Evolutionary conservation across 2,113 vertebrate genomes (phyloP).

Genomic region (Nannobrachium achirus): DNA sequence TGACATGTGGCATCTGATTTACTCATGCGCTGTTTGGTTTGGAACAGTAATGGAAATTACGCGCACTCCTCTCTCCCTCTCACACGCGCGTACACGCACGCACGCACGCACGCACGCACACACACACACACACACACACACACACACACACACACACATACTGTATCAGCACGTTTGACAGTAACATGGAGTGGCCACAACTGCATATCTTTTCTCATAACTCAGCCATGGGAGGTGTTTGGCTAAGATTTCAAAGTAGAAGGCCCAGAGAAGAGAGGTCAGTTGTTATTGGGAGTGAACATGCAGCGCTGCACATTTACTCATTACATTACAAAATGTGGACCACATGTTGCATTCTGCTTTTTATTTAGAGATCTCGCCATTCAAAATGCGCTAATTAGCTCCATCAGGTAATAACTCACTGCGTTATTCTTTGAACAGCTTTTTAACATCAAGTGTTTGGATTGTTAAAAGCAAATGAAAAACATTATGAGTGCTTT

Average conservation of each 20-base stretch:
- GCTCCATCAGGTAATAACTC: slow-evolving; percentile 36
- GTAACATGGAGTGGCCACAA: slow-evolving; percentile 5
- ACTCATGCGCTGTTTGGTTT: slow-evolving; percentile 1
- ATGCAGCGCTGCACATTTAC: slow-evolving; percentile 24
- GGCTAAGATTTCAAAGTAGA: slow-evolving; percentile 34
- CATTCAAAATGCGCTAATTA: slow-evolving; percentile 40
- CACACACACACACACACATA: slow-evolving; percentile 4
- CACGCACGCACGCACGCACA: background rate
- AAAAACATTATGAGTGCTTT: background rate
- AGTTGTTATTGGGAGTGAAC: slow-evolving; percentile 22
- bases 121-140: slow-evolving; percentile 2
- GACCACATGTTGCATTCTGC: slow-evolving; percentile 41
- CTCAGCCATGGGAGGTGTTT: slow-evolving; percentile 1
- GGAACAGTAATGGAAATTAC: background rate
- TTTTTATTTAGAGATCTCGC: slow-evolving; percentile 35
- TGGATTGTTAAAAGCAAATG: slow-evolving; percentile 9
- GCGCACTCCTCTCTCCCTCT: slow-evolving; percentile 1
- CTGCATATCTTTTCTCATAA: slow-evolving; percentile 25
- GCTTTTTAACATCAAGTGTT: slow-evolving; percentile 3
- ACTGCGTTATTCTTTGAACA: slow-evolving; percentile 13
- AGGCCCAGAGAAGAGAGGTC: slow-evolving; percentile 8
- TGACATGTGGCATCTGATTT: slow-evolving; percentile 27
- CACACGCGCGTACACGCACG: slow-evolving; percentile 1
- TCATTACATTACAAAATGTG: slow-evolving; percentile 37
- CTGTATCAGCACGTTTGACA: slow-evolving; percentile 17